These are phyloP conservation scores for Drosophila mettleri DNA, from an alignment of 2,888 invertebrate genomes.

Conservation along the genomic window DNA sequence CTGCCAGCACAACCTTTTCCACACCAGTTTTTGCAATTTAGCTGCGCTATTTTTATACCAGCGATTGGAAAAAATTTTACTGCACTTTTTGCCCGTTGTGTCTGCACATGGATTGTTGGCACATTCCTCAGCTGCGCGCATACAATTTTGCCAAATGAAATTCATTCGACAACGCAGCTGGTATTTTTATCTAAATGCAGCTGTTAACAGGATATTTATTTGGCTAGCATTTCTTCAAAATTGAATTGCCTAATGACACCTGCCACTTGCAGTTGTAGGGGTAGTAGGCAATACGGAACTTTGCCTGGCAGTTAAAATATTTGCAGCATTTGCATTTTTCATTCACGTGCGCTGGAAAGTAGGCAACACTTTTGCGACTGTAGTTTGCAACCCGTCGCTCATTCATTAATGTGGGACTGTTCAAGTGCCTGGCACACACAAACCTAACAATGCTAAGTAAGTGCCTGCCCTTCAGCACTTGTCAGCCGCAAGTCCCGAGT, in stretches of 20 bases:
- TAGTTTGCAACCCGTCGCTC: conserved; percentile 41
- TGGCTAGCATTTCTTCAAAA: conserved; percentile 22
- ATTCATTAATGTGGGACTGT: conserved; percentile 41
- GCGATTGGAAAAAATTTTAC: conserved; percentile 36
- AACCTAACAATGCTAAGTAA: conserved; percentile 32
- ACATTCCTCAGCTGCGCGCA: conserved; percentile 27
- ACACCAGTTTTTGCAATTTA: conserved; percentile 27
- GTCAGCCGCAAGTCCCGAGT: conserved; percentile 36
- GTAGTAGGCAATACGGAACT: conserved; percentile 32
- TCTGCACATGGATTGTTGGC: conserved; percentile 32
- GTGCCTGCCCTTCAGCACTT: conserved; percentile 57
- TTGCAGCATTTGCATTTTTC: conserved; percentile 53
- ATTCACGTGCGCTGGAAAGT: conserved; percentile 41
- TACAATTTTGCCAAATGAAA: conserved; percentile 37
- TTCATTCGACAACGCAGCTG: conserved; percentile 39
- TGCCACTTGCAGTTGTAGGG: too few species aligned
- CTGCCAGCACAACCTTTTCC: neutral
- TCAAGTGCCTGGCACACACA: conserved; percentile 32
- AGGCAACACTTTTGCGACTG: conserved; percentile 40
- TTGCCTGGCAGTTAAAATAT: conserved; percentile 22
- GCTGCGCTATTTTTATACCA: conserved; percentile 47
- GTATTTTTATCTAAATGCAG: conserved; percentile 5
- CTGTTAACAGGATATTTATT: conserved; percentile 43
- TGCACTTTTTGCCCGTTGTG: conserved; percentile 42
- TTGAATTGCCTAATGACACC: neutral